Evolutionary conservation across 2,113 vertebrate species (phyloP), one percentile per base, ranked within the genome.

Genomic region (Pituophis catenifer): DNA sequence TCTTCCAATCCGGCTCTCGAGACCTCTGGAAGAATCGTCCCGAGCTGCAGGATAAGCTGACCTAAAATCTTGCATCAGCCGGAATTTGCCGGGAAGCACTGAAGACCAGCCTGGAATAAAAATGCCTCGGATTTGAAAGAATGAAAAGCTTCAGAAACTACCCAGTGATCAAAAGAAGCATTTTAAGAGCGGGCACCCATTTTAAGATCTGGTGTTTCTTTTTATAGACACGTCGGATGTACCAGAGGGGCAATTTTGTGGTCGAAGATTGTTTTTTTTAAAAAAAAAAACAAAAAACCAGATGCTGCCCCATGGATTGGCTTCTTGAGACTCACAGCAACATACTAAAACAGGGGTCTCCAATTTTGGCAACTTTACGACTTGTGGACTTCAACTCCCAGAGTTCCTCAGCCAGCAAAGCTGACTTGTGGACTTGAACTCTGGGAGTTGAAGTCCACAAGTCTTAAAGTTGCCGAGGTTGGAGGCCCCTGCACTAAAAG

Each of bases 271-370:
- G 11, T 65, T 59, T 59, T 23, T 59, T 29, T 62, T 62, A 11
- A 50, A 50, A 48, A 48, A 0, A 21, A 91, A 89, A 38, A 38
- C 38, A n/a, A 3, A 9, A 89, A 91, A 15, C 62, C 81, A 1
- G 91, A 90, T 62, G 48, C 92, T 33, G 55, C 92, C 93, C 86
- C 23, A 15, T 10, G 0, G 33, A 2, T 62, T 38, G 81, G 96
- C 96, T 93, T 95, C 93, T 93, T 96, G 96, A 96, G 96, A 95
- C 94, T 95, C 96, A 88, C 96, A 96, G 96, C 6, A 96, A 38
- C 85, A 94, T n/a, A 33, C 52, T 0, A 7, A 0, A 48, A 48
- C 44, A 48, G 44, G 44, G 44, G 44, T 48, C 44, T 48, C 44
- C 44, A 48, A 48, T 0, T 0, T 48, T 48, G 4, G 44, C 44